Conservation (phyloP, 2,113 vertebrate genomes). For the Macroglossus sobrinus region DNA sequence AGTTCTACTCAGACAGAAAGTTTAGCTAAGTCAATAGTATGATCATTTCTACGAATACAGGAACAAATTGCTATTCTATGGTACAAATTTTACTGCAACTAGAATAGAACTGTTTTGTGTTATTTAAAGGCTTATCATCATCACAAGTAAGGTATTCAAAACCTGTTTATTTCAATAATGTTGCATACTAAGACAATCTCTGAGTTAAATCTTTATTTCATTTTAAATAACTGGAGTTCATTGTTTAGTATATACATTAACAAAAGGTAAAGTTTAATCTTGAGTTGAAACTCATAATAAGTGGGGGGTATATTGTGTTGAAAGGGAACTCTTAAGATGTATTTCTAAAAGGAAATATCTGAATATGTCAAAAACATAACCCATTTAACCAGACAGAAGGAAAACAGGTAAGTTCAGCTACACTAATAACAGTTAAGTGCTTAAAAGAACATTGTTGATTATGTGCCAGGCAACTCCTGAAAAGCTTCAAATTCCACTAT, state of each 20-base stretch:
- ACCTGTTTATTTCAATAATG: neutral
- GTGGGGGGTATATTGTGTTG: neutral
- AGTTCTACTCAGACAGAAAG: neutral
- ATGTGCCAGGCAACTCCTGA: neutral
- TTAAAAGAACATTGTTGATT: neutral
- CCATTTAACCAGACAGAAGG: neutral
- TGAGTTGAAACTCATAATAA: neutral
- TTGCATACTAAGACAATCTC: neutral
- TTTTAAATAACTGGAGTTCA: neutral
- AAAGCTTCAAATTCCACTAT: constrained; percentile 9
- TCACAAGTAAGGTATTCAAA: neutral
- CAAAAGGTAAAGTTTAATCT: neutral
- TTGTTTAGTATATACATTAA: neutral
- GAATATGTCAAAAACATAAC: neutral
- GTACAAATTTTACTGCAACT: neutral
- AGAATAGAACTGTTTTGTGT: neutral
- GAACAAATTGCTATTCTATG: neutral
- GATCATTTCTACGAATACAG: neutral
- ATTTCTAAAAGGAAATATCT: neutral
- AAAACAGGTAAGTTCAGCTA: neutral
- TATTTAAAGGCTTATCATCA: neutral
- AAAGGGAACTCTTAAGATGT: neutral
- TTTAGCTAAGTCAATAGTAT: neutral
- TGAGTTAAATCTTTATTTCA: neutral
- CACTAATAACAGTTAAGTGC: neutral